These are phyloP conservation scores for Nesidiocoris tenuis DNA, from an alignment of 2,888 invertebrate species.

Conservation along the genomic window DNA sequence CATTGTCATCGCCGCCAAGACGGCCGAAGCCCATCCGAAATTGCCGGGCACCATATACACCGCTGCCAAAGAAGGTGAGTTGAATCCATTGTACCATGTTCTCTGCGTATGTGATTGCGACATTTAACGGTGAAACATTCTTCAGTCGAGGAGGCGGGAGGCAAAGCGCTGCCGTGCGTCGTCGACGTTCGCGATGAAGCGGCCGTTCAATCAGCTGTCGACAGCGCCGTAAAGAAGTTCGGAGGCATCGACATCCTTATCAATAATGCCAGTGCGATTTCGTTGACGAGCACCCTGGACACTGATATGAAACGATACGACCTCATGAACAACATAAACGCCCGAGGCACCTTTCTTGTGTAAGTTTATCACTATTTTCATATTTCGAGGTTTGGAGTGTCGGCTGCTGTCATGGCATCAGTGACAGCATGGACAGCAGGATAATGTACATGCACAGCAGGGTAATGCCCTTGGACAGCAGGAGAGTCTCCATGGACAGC, in stretches of 20 bases:
- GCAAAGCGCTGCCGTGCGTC: conserved; percentile 80
- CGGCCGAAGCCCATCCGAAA: conserved; percentile 85
- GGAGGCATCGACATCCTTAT: conserved; percentile 93
- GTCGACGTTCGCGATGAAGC: conserved; percentile 85
- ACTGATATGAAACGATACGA: conserved; percentile 97
- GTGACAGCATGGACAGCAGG: too few species aligned
- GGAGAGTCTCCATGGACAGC: too few species aligned
- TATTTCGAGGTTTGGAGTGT: background rate
- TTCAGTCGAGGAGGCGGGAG: conserved; percentile 82
- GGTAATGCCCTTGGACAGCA: too few species aligned
- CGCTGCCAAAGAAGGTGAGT: conserved; percentile 81
- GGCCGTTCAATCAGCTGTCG: conserved; percentile 69
- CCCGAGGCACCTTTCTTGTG: conserved; percentile 92
- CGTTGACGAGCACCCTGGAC: conserved; percentile 72
- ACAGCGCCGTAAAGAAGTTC: conserved; percentile 77
- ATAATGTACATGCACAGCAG: too few species aligned
- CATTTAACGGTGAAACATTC: too few species aligned
- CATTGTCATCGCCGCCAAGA: conserved; percentile 88
- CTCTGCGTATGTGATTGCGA: too few species aligned
- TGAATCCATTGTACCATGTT: too few species aligned
- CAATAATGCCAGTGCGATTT: conserved; percentile 96
- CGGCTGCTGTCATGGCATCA: too few species aligned
- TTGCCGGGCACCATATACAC: conserved; percentile 89
- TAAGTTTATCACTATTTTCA: conserved; percentile 58
- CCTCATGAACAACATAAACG: conserved; percentile 92